phyloP scores from a whole-genome alignment of 2,113 vertebrate species.

The Pomatorhinus ruficollis region DNA sequence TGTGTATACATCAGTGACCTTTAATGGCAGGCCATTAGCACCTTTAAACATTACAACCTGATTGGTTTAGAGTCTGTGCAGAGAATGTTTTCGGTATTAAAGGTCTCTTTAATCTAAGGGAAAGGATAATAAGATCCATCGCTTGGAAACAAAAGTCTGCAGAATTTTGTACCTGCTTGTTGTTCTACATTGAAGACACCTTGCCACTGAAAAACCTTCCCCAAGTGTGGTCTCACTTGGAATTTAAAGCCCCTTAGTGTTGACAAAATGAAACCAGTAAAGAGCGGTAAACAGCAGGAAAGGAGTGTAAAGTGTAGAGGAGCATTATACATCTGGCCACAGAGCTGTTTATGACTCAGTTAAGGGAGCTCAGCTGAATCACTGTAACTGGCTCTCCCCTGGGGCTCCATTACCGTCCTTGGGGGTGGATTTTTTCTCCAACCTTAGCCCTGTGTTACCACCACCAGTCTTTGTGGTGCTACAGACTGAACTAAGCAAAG shows the following conservation, averaged over 20 bases:
- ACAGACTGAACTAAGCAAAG: background rate
- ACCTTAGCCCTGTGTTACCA: fast-evolving
- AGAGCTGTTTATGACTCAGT: background rate
- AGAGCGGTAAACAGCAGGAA: background rate
- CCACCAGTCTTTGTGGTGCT: background rate
- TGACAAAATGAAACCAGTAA: constrained; percentile 1
- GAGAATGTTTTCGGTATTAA: constrained; percentile 4
- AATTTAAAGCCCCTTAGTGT: background rate
- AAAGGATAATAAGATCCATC: constrained; percentile 3
- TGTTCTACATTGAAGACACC: background rate
- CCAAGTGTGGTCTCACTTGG: background rate
- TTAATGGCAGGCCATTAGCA: constrained; percentile 60
- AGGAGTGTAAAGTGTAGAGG: background rate
- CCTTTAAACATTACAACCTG: constrained; percentile 37
- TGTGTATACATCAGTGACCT: constrained; percentile 55
- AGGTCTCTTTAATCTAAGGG: constrained; percentile 50
- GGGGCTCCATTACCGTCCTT: background rate
- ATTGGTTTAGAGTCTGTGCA: constrained; percentile 2
- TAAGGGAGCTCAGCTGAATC: background rate
- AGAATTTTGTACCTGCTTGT: background rate
- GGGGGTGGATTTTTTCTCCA: background rate
- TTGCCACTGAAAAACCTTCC: background rate
- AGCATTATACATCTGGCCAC: background rate
- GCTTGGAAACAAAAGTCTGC: constrained; percentile 9
- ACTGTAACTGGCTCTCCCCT: background rate